Evolutionary conservation across 2,888 invertebrate species (phyloP).

Genomic region (Athalia rosae): DNA sequence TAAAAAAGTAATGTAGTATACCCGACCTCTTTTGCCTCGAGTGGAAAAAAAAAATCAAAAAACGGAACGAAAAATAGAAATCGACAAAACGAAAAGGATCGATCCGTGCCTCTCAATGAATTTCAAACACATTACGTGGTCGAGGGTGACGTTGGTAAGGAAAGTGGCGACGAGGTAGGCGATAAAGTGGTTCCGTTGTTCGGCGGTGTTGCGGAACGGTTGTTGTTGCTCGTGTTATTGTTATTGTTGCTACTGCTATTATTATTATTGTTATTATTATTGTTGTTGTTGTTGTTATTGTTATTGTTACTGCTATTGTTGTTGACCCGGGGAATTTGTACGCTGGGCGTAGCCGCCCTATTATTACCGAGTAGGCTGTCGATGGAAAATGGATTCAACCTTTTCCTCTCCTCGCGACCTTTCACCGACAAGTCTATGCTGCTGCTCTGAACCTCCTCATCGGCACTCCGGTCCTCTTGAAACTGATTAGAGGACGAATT

Average conservation of each 20-base stretch:
- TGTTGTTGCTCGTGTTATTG: constrained; percentile 45
- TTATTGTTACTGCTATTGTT: constrained; percentile 35
- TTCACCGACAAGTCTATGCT: constrained; percentile 73
- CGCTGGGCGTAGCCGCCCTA: constrained; percentile 57
- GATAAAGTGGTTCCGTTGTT: constrained; percentile 48
- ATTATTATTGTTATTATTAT: constrained; percentile 23
- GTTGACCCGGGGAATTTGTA: constrained; percentile 29
- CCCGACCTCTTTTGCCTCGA: too few species aligned
- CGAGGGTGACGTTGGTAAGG: constrained; percentile 67
- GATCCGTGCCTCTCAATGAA: not conserved
- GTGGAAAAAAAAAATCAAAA: not conserved
- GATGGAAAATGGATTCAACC: constrained; percentile 91
- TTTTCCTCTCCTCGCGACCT: constrained; percentile 78
- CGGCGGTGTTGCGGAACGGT: constrained; percentile 64
- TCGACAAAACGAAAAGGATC: not conserved
- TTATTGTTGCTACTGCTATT: constrained; percentile 54
- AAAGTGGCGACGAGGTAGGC: constrained; percentile 65
- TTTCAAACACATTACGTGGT: constrained; percentile 62
- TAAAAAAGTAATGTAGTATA: too few species aligned
- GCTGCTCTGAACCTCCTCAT: constrained; percentile 70
- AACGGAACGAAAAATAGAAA: too few species aligned
- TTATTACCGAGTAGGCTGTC: constrained; percentile 82
- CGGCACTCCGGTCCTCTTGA: constrained; percentile 53
- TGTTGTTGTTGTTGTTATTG: constrained; percentile 55
- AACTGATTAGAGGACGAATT: constrained; percentile 57